Base-by-base conservation (phyloP, 2,888 invertebrate species). In the Noctua janthina region DNA sequence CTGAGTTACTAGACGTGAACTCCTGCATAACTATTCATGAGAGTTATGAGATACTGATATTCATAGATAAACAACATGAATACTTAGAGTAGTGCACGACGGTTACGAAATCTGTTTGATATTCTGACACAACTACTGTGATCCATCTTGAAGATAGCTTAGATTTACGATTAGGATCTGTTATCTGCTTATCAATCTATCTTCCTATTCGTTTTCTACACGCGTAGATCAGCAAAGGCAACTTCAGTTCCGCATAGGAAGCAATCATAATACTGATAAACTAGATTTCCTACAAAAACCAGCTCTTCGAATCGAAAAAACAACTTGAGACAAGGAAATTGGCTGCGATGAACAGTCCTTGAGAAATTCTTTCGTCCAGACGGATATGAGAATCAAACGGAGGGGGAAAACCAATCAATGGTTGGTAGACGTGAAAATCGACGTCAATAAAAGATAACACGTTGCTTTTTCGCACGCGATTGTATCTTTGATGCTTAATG, bases 251-350 rank as follows among this genome's bases (percentile, higher is more conserved):
- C 82, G 56, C 39, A 59, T 56, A 79, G 89, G 80, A 88, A 84
- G 78, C 78, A 79, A 87, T 87, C 80, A 69, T 20, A 68, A 49
- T 81, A 78, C 66, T 69, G 66, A 74, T 83, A 69, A 76, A 80
- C 59, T 79, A 76, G 74, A 79, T 83, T 84, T 83, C 71, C 73
- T 74, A 79, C 46, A 81, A 72, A 76, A 74, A 81, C 66, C 76
- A 43, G 20, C 7, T 17, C 66, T 78, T 76, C 35, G n/a, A 67
- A n/a, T 70, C 39, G 43, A 75, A 76, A 87, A 81, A 85, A 79
- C 72, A 80, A 69, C 74, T 69, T n/a, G n/a, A 76, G 67, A 74
- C 77, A 64, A 89, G 90, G 85, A 87, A 89, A 88, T 88, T 89
- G 69, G 20, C 73, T 67, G 4, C 56, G 70, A 74, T 62, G 69